Percentiles rank a stretch among this genome's conserved stretches.
Evolutionary conservation across 1,140 invertebrate genomes (phyloP).

Genomic region (Melanaphis sacchari): DNA sequence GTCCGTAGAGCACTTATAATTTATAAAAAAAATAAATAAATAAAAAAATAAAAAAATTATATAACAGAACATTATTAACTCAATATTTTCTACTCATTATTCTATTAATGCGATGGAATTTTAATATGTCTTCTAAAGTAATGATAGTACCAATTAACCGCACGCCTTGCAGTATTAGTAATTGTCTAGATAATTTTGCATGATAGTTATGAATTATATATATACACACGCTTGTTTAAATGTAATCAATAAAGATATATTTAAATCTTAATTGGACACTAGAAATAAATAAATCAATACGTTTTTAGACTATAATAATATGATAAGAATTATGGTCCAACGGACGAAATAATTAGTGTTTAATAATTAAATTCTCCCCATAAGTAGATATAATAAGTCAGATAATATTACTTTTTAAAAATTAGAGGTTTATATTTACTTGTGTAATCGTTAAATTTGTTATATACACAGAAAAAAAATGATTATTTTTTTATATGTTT

Average conservation of each 20-base stretch:
- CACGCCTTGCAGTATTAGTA: background rate
- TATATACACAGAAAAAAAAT: background rate
- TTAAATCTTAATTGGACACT: background rate
- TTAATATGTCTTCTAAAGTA: background rate
- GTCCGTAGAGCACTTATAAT: too few relatives aligned
- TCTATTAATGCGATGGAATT: background rate
- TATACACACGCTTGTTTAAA: too few relatives aligned
- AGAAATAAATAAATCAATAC: background rate
- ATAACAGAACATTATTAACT: background rate
- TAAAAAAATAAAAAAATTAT: background rate
- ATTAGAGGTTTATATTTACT: background rate
- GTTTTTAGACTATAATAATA: background rate
- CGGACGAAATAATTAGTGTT: background rate
- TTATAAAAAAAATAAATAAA: too few relatives aligned
- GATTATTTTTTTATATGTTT: background rate
- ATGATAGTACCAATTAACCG: background rate
- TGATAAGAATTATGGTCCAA: background rate
- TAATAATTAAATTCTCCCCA: background rate
- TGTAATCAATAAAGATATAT: background rate
- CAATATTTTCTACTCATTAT: background rate
- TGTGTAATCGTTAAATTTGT: background rate
- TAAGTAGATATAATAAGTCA: background rate
- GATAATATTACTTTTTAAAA: background rate
- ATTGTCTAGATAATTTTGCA: background rate
- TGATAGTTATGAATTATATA: background rate